These are phyloP conservation scores for Dolichomitus sp. DNA, from an alignment of 2,888 invertebrate species.

Conservation along the genomic window DNA sequence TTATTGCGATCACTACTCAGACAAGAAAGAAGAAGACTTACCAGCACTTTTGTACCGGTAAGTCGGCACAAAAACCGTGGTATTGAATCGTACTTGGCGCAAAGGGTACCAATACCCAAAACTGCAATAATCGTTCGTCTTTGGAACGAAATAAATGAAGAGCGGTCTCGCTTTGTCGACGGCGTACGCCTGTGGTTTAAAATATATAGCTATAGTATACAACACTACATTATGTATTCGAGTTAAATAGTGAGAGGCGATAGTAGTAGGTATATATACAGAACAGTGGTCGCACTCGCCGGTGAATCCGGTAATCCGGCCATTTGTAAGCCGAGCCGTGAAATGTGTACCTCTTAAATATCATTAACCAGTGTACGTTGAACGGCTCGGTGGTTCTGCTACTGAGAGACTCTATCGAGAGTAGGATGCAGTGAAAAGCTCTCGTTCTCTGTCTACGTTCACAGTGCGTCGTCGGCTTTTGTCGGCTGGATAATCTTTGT, in stretches of 20 bases:
- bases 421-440: conserved; percentile 48
- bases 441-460: background rate
- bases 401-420: background rate
- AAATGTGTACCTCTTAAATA: conserved; percentile 81
- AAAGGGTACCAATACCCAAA: conserved; percentile 32
- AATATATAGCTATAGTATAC: conserved; percentile 52
- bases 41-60: conserved; percentile 23
- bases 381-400: conserved; percentile 14
- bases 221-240: conserved; percentile 40
- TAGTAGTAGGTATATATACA: conserved; percentile 13
- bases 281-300: conserved; percentile 65
- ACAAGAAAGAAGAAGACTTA: conserved; percentile 18
- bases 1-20: conserved; percentile 18
- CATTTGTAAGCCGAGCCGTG: conserved; percentile 80
- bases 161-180: conserved; percentile 55
- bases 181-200: conserved; percentile 27
- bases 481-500: conserved; percentile 75
- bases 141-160: conserved; percentile 39
- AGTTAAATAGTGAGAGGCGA: conserved; percentile 61
- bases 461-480: conserved; percentile 54
- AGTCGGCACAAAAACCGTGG: conserved; percentile 9
- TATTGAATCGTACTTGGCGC: conserved; percentile 32
- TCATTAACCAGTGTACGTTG: conserved; percentile 75
- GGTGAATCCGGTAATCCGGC: conserved; percentile 80
- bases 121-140: conserved; percentile 54